Base-by-base conservation (phyloP, 2,797 vertebrate genomes). In the Champsocephalus gunnari region DNA sequence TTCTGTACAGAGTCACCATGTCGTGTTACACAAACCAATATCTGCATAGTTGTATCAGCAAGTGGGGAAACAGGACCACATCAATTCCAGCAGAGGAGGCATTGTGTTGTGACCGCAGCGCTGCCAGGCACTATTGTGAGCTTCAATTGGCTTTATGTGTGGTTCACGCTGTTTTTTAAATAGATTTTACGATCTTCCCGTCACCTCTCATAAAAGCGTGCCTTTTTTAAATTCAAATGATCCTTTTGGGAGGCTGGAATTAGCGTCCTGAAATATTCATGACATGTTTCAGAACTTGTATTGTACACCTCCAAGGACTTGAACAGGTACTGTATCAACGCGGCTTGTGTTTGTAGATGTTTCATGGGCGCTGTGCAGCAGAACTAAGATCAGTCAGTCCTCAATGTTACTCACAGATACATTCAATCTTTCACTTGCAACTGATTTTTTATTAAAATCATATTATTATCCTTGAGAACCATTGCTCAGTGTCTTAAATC, bases 231-330 rank as follows among this genome's bases (percentile, higher is more conserved):
- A 90, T 86, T 89, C 81, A 84, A 90, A 91, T 87, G 61, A 82
- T 88, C 87, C 77, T 65, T 58, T 61, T 53, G 75, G 85, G 87
- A 89, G 38, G 75, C 81, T 55, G 64, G 82, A 91, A 92, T 93
- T 89, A 92, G 89, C 77, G 83, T 90, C 72, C 43, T 92, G 72
- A 93, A 92, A 93, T 93, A 94, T 94, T 91, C 89, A 92, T 88
- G 81, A 50, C 2, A 32, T 66, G 75, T 79, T 86, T 86, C 80
- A 66, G 75, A 78, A 84, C 76, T 72, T 77, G 87, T 38, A 77
- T 75, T 64, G 75, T 75, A 67, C 77, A 86, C 71, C 83, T 87
- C 73, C 0, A 59, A 88, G 77, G 83, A 78, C 73, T 51, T 24
- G 75, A 87, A 79, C 86, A 88, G 87, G 82, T 89, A 87, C 54